Conservation (phyloP, 2,888 invertebrate species). For the Eupithecia tripunctaria region DNA sequence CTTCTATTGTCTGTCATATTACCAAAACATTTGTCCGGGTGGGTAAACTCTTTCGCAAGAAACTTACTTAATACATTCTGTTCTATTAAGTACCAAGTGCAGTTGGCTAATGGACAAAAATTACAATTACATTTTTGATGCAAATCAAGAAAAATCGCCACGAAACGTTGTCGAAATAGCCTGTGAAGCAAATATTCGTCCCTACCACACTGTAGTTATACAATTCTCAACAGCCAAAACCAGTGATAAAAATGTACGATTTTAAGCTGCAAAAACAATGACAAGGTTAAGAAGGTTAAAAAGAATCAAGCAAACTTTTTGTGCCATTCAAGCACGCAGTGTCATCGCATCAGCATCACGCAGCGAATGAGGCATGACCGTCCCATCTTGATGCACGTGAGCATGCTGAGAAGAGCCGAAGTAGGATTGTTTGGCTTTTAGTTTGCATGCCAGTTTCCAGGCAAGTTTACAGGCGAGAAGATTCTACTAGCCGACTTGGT, state of each 20-base stretch:
- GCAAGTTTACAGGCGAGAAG: not conserved
- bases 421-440: not conserved
- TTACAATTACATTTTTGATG: constrained; percentile 16
- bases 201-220: not conserved
- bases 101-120: constrained; percentile 21
- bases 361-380: constrained; percentile 48
- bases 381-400: constrained; percentile 69
- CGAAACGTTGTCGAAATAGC: not conserved
- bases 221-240: not conserved
- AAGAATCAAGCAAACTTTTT: constrained; percentile 23
- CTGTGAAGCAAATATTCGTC: not conserved
- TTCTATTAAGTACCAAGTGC: constrained; percentile 26
- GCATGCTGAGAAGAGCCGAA: constrained; percentile 11
- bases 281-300: constrained; percentile 13
- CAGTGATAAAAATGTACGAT: not conserved
- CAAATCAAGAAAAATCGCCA: not conserved
- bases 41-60: constrained; percentile 50
- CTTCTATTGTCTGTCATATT: constrained; percentile 46
- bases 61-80: constrained; percentile 48
- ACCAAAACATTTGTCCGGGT: constrained; percentile 45
- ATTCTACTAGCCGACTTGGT: not conserved
- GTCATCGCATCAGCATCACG: constrained; percentile 31
- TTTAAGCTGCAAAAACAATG: not conserved
- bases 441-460: not conserved
- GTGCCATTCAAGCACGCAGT: constrained; percentile 29